Evolutionary conservation across 2,888 invertebrate genomes (phyloP).

Genomic region (Hybos culiciformis): DNA sequence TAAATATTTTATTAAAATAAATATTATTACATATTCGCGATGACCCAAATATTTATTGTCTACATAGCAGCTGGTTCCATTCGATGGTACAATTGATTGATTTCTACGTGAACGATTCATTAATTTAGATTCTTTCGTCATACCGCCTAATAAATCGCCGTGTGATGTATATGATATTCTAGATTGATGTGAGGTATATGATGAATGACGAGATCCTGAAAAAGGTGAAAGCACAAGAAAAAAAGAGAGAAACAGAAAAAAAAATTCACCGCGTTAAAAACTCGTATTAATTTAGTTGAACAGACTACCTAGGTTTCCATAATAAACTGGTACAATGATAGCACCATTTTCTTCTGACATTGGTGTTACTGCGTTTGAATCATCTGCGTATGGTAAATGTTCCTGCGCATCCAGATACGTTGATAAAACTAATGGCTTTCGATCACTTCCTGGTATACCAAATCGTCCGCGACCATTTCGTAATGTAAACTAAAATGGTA

Average conservation of each 20-base stretch:
- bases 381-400: constrained; percentile 93
- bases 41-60: constrained; percentile 26
- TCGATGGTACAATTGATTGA: constrained; percentile 47
- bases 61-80: constrained; percentile 26
- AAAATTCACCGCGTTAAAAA: neutral
- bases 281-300: neutral
- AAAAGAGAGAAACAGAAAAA: neutral
- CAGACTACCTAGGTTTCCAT: constrained; percentile 60
- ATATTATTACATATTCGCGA: constrained; percentile 53
- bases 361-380: constrained; percentile 93
- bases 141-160: constrained; percentile 73
- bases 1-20: too few species aligned
- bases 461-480: constrained; percentile 68
- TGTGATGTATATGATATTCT: constrained; percentile 89
- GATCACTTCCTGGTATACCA: constrained; percentile 69
- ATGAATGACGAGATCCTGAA: constrained; percentile 77
- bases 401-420: constrained; percentile 90
- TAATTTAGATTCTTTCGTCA: constrained; percentile 78
- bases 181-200: constrained; percentile 90
- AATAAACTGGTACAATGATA: constrained; percentile 84
- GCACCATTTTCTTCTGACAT: constrained; percentile 97
- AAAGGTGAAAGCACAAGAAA: neutral
- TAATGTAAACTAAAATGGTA: constrained; percentile 54
- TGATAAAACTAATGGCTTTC: constrained; percentile 85
- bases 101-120: constrained; percentile 61